These are phyloP conservation scores for Strix aluco DNA, from an alignment of 2,113 vertebrate species.

Conservation along the genomic window DNA sequence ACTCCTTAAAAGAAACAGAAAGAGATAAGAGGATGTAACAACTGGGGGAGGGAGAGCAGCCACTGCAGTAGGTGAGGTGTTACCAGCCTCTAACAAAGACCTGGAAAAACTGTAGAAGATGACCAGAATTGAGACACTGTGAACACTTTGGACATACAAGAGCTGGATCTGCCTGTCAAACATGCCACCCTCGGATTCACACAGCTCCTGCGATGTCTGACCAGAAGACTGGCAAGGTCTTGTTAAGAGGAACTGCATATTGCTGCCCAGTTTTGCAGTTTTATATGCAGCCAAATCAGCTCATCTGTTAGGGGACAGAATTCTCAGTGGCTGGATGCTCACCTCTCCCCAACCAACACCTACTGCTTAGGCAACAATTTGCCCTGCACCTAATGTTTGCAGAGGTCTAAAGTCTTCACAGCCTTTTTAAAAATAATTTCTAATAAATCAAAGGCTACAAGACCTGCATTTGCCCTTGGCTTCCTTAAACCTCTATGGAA, in stretches of 20 bases:
- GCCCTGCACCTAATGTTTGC: background rate
- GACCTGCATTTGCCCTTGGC: background rate
- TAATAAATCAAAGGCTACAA: background rate
- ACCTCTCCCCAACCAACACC: background rate
- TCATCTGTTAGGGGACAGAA: background rate
- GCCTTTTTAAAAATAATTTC: background rate
- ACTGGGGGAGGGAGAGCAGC: background rate
- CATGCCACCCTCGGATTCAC: fast-evolving
- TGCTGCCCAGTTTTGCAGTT: background rate
- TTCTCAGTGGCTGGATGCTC: background rate
- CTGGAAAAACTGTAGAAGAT: background rate
- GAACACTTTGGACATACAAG: background rate
- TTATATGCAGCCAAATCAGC: background rate
- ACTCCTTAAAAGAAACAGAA: background rate
- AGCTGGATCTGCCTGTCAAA: background rate
- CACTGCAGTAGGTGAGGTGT: background rate
- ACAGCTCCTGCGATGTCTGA: background rate
- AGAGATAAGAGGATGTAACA: background rate
- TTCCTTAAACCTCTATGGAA: background rate
- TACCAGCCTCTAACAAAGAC: background rate
- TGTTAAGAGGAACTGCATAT: background rate
- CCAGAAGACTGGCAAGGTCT: background rate
- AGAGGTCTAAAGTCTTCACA: background rate
- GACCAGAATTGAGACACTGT: background rate
- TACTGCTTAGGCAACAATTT: background rate